Base-by-base conservation (phyloP, 2,113 vertebrate genomes). In the Mus spicilegus region DNA sequence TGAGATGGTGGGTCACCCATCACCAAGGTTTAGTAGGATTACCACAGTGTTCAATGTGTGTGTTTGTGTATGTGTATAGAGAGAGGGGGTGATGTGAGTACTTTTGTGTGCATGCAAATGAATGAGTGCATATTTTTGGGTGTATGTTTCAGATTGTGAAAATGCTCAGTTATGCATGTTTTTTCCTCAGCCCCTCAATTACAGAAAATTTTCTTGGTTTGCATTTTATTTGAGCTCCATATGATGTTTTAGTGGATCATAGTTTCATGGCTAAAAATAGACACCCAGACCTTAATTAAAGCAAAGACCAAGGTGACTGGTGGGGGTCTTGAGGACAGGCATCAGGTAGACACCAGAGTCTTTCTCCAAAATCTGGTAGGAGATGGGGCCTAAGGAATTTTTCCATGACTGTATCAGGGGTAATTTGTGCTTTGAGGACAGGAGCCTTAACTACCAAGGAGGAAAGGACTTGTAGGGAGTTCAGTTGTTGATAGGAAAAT, bases 401-500 rank as follows among this genome's bases (percentile, higher is more conserved):
- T 97, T 95, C 96, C 97, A 95, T 97, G 96, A 96, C 76, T 90
- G 72, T 96, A 56, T 95, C 58, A 75, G 80, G 87, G 76, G 65
- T 88, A 92, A 96, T 96, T 94, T 93, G 92, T 94, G 96, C 88
- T 93, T 94, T 96, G 93, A 95, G 95, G 92, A 95, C 54, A 73
- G 92, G 92, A 94, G 56, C 87, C 90, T 93, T 92, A 97, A 93
- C 67, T 94, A 58, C 96, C 3, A 82, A 88, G 85, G 65, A 87
- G 22, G 77, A 65, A 70, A 93, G 90, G 46, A 42, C 84, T 94
- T 95, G 81, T 94, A 63, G 77, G 77, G 91, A 96, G 96, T 92
- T 97, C 93, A 92, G 76, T 0, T 93, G 96, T 95, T 98, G 97
- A 97, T 98, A 96, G 97, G 96, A 98, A 97, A 96, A 96, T 98